A percentile compares a stretch with the other conserved stretches of the same genome.
Conservation (phyloP, 2,113 vertebrate species). For the Cheilinus undulatus region DNA sequence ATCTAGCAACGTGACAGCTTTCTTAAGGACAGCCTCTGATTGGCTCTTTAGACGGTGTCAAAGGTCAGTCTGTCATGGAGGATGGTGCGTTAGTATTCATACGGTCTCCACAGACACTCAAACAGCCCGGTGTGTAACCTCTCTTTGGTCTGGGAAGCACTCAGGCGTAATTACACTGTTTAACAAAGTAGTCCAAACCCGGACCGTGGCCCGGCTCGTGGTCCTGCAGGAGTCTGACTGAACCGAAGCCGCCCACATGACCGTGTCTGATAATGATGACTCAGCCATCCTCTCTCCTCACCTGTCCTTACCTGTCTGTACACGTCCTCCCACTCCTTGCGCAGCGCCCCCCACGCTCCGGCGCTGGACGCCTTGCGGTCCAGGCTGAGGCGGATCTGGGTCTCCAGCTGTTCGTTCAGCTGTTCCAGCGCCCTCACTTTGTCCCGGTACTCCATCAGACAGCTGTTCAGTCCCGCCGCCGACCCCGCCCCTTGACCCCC, state of each 20-base stretch:
- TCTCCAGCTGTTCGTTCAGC: conserved; percentile 92
- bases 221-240: not conserved
- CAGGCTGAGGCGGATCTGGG: conserved; percentile 88
- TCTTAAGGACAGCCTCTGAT: no score
- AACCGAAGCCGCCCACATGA: no score
- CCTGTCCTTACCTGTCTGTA: conserved; percentile 18
- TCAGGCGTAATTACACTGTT: no score
- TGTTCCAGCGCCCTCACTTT: conserved; percentile 91
- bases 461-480: conserved; percentile 85
- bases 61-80: no score
- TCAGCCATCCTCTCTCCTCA: not conserved
- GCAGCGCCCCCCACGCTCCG: conserved; percentile 84
- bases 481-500: conserved; percentile 54
- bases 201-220: no score
- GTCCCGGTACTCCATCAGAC: conserved; percentile 92
- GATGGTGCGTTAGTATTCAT: no score
- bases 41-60: no score
- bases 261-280: no score
- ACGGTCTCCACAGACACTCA: not conserved
- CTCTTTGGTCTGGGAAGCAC: no score
- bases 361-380: conserved; percentile 88
- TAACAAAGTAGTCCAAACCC: no score
- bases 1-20: no score
- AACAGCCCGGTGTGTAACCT: no score
- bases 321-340: conserved; percentile 39